Evolutionary conservation across 2,797 vertebrate genomes (phyloP), one percentile per base, ranked within the genome.

Genomic region (Epinephelus malabaricus): DNA sequence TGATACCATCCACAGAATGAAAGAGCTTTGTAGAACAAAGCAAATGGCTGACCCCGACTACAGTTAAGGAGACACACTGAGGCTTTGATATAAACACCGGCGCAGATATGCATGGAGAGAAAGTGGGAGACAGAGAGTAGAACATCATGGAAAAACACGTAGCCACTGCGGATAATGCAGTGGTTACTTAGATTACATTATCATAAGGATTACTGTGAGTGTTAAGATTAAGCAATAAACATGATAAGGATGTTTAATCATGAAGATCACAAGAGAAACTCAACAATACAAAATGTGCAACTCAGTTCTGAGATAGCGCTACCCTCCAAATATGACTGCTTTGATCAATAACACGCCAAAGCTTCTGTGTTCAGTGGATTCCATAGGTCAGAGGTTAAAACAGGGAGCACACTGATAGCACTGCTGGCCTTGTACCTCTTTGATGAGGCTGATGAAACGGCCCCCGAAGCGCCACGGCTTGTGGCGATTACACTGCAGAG

Each of bases 401-500:
- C 15, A 5, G 21, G 45, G 21, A 34, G 43, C 21, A 19, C 19
- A n/a, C 2, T 51, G 63, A 78, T 13, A 30, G 45, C 54, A 0
- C 19, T 9, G 64, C 55, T 21, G 66, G 50, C 49, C 56, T 46
- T 51, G 50, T 95, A 99, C 98, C 96, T 99, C 97, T 95, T 99
- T 99, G 92, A 99, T 99, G 69, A 98, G 96, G 67, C 93, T 95
- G 96, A 99, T 98, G 85, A 99, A 98, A 43, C 98, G 97, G 1
- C 95, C 96, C 14, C 98, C 98, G 60, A 98, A 99, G 85, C 98
- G 96, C 98, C 98, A 99, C 0, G 98, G 98, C 73, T 99, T 99
- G 94, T 99, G 98, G 54, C 98, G 95, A 86, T 99, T 99, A 78
- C 98, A 99, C 93, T 99, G 98, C 68, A 99, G 95, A 0, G 98